Conservation (phyloP, 2,113 vertebrate species). For the Taurulus bubalis region DNA sequence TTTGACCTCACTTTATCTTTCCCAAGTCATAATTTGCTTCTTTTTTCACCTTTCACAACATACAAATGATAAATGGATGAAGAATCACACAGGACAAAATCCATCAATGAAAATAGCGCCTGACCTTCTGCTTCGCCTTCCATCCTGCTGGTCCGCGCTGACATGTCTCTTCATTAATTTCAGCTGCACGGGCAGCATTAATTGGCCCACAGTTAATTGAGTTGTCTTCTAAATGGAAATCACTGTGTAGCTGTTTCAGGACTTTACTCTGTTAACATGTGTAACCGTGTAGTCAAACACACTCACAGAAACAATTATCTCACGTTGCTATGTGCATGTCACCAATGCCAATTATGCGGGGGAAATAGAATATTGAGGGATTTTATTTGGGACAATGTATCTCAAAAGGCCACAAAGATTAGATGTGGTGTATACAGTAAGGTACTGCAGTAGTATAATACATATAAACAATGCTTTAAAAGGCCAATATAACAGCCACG, state of each 20-base stretch:
- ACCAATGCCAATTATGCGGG: constrained; percentile 5
- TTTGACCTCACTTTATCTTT: neutral
- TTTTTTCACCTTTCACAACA: neutral
- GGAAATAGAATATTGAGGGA: constrained; percentile 10
- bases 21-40: neutral
- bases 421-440: neutral
- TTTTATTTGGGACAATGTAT: neutral
- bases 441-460: neutral
- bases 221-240: constrained; percentile 61
- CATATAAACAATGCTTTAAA: neutral
- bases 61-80: neutral
- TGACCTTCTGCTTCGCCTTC: constrained; percentile 39
- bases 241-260: constrained; percentile 14
- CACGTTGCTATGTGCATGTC: neutral
- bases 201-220: constrained; percentile 60
- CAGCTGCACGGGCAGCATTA: constrained; percentile 40
- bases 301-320: constrained; percentile 15
- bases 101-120: constrained; percentile 10
- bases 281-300: constrained; percentile 26
- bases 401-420: neutral
- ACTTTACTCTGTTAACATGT: constrained; percentile 8
- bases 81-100: neutral
- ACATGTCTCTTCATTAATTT: constrained; percentile 53
- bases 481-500: neutral
- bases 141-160: constrained; percentile 16